Evolutionary conservation across 1,140 invertebrate genomes (phyloP).

Genomic region (Belonocnema kinseyi): DNA sequence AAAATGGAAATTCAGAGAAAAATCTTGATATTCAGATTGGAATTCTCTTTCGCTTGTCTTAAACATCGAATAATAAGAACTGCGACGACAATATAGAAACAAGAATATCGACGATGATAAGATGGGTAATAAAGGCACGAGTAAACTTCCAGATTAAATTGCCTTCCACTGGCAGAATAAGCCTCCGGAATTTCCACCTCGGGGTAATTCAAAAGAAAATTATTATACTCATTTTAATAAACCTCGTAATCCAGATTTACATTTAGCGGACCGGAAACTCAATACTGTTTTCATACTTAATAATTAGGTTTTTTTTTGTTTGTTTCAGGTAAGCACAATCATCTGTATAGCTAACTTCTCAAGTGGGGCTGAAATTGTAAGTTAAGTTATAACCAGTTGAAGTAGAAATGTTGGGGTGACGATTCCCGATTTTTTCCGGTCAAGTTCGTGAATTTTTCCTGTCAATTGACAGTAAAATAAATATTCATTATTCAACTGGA

Average conservation of each 20-base stretch:
- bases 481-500: no score
- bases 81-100: constrained; percentile 6
- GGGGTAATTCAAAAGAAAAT: constrained; percentile 9
- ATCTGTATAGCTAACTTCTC: background rate
- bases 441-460: no score
- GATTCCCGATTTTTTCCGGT: background rate
- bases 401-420: background rate
- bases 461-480: no score
- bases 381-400: background rate
- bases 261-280: no score
- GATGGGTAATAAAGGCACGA: constrained; percentile 1
- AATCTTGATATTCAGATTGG: background rate
- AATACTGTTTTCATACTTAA: background rate
- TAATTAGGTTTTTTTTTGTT: background rate
- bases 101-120: constrained; percentile 19
- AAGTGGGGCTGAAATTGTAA: background rate
- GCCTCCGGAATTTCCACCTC: background rate
- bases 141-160: background rate
- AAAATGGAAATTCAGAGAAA: constrained; percentile 7
- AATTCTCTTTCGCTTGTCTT: background rate
- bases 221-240: constrained; percentile 10
- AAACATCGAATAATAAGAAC: background rate
- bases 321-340: constrained; percentile 22
- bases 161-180: no score
- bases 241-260: constrained; percentile 4